Evolutionary conservation across 2,797 vertebrate genomes (phyloP).

Genomic region (Falco biarmicus): DNA sequence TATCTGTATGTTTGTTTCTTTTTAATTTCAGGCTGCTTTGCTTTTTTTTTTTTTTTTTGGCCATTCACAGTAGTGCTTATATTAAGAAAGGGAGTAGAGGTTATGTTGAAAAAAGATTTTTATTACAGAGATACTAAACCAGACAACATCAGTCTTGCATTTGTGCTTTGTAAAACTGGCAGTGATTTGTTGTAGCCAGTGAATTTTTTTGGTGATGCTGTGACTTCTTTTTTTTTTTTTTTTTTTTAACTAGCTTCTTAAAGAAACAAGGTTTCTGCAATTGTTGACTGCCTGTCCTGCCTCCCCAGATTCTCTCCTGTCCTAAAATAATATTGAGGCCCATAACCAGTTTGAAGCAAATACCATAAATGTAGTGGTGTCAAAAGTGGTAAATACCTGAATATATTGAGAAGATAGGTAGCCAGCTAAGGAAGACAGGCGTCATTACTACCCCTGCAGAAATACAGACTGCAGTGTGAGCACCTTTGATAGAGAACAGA

Average conservation of each 20-base stretch:
- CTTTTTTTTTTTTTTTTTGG: neutral
- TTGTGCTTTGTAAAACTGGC: neutral
- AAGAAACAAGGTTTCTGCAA: neutral
- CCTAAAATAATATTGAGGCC: neutral
- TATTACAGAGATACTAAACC: neutral
- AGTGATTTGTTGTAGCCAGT: neutral
- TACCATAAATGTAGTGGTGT: neutral
- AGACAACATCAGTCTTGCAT: neutral
- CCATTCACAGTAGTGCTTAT: neutral
- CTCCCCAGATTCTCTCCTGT: neutral
- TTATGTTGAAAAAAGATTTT: neutral
- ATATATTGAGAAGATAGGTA: neutral
- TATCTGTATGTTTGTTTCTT: neutral
- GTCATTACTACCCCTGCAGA: neutral
- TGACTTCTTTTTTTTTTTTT: neutral
- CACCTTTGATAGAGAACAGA: neutral
- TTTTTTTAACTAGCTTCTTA: neutral
- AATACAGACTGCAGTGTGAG: neutral
- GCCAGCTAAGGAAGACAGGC: neutral
- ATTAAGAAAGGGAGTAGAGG: neutral
- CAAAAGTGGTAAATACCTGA: neutral
- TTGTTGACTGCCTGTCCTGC: neutral
- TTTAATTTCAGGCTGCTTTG: constrained; percentile 38
- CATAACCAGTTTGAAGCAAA: neutral
- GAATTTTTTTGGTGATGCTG: neutral